Conservation (phyloP, 2,113 vertebrate species). For the Cromileptes altivelis region DNA sequence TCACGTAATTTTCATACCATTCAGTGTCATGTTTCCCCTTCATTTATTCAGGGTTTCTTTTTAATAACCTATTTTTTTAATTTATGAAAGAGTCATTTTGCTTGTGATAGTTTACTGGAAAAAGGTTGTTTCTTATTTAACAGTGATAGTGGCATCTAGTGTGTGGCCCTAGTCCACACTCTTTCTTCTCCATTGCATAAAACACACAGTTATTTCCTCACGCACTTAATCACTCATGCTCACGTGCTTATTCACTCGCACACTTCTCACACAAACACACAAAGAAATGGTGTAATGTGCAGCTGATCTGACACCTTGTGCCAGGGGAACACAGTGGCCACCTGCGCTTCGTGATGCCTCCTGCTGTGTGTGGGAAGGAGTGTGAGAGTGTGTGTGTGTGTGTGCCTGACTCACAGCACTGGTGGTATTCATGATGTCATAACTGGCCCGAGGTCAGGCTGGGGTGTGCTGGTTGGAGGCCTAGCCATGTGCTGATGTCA, state of each 20-base stretch:
- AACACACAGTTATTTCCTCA: slow-evolving; percentile 25
- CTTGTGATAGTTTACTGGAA: neutral
- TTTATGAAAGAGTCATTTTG: neutral
- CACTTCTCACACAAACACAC: slow-evolving; percentile 20
- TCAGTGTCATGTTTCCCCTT: too few relatives aligned
- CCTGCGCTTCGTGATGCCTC: slow-evolving; percentile 55
- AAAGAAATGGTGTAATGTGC: slow-evolving; percentile 41
- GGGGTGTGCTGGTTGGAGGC: slow-evolving; percentile 56
- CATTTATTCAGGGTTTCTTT: too few relatives aligned
- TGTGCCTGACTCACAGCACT: slow-evolving; percentile 63
- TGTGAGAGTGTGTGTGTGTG: slow-evolving; percentile 23
- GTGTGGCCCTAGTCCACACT: neutral
- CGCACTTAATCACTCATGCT: neutral
- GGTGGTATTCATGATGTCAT: slow-evolving; percentile 75
- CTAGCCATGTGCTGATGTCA: slow-evolving; percentile 66
- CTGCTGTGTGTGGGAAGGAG: slow-evolving; percentile 47
- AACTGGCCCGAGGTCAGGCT: slow-evolving; percentile 60
- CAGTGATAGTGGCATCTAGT: neutral
- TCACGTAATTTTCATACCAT: too few relatives aligned
- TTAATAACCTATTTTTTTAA: too few relatives aligned
- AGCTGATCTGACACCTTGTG: slow-evolving; percentile 54
- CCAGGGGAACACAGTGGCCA: slow-evolving; percentile 49
- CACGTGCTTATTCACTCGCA: neutral
- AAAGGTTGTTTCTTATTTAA: neutral
- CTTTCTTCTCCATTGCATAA: neutral